These are phyloP conservation scores for Oophaga sylvatica DNA, from an alignment of 2,797 vertebrate species.

Conservation along the genomic window DNA sequence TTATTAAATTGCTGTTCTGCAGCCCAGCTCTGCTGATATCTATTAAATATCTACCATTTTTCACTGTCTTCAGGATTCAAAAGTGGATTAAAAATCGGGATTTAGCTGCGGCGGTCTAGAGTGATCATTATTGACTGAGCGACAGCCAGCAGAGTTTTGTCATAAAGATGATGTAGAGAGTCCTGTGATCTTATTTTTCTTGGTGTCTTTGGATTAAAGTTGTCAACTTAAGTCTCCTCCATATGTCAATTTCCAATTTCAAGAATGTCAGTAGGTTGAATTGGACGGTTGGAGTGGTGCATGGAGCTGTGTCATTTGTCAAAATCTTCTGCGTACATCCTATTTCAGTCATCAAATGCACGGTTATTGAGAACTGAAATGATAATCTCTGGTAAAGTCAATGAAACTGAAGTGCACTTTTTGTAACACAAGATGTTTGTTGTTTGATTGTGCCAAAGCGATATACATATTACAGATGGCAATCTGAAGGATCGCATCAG, in stretches of 20 bases:
- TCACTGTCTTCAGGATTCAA: constrained; percentile 11
- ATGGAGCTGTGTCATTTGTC: constrained; percentile 30
- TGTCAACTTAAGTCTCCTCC: constrained; percentile 41
- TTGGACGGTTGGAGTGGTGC: constrained; percentile 36
- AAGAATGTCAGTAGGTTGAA: constrained; percentile 51
- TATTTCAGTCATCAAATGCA: background rate
- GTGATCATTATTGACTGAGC: constrained; percentile 33
- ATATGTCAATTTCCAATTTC: constrained; percentile 59
- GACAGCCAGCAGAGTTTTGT: constrained; percentile 25
- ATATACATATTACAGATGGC: constrained; percentile 38
- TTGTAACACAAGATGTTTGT: constrained; percentile 16
- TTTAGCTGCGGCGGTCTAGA: background rate
- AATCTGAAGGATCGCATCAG: constrained; percentile 17
- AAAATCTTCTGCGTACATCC: constrained; percentile 33
- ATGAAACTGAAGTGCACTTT: constrained; percentile 21
- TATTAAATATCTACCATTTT: constrained; percentile 28
- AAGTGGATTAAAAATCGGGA: constrained; percentile 30
- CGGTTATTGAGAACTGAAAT: constrained; percentile 36
- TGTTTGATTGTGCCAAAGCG: constrained; percentile 6
- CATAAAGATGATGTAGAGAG: constrained; percentile 34
- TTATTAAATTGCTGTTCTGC: background rate
- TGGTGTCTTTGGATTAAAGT: constrained; percentile 44
- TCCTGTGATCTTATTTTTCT: constrained; percentile 38
- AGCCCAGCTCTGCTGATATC: background rate
- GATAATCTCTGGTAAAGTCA: constrained; percentile 31